Conservation (phyloP, 2,888 invertebrate species). For the Pterostichus madidus region DNA sequence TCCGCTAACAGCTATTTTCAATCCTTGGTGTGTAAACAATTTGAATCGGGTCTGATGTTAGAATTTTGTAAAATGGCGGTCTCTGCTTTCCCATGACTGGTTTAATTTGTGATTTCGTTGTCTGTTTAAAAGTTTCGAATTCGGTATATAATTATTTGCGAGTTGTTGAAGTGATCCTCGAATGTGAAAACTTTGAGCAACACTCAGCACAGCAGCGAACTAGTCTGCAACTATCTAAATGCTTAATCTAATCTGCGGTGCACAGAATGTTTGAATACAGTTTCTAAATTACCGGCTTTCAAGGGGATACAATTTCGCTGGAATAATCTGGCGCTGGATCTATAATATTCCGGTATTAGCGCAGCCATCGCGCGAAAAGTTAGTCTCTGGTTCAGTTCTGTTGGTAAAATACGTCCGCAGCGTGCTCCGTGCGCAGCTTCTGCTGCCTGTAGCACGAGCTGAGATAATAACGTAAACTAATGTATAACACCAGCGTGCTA, state of each 20-base stretch:
- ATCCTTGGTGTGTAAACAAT: too few species aligned
- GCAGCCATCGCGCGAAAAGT: conserved; percentile 51
- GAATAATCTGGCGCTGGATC: conserved; percentile 62
- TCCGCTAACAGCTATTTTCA: too few species aligned
- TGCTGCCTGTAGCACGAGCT: conserved; percentile 9
- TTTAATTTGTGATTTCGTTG: too few species aligned
- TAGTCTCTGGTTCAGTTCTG: conserved; percentile 8
- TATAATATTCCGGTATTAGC: conserved; percentile 60
- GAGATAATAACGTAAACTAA: conserved; percentile 56
- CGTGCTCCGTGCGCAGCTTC: conserved; percentile 22
- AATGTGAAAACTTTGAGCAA: not conserved
- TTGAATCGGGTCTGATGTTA: too few species aligned
- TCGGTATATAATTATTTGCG: too few species aligned
- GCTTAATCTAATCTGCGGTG: conserved; percentile 66
- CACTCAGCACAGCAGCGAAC: conserved; percentile 13
- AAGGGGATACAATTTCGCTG: conserved; percentile 65
- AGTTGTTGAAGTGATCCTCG: not conserved
- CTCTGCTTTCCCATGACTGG: too few species aligned
- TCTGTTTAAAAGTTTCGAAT: too few species aligned
- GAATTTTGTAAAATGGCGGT: too few species aligned
- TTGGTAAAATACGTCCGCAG: conserved; percentile 37
- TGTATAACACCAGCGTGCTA: conserved; percentile 47
- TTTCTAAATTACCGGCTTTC: conserved; percentile 67
- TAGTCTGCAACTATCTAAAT: conserved; percentile 64
- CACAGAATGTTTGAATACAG: conserved; percentile 67